Evolutionary conservation across 2,888 invertebrate species (phyloP).

Genomic region (Sipha maydis): DNA sequence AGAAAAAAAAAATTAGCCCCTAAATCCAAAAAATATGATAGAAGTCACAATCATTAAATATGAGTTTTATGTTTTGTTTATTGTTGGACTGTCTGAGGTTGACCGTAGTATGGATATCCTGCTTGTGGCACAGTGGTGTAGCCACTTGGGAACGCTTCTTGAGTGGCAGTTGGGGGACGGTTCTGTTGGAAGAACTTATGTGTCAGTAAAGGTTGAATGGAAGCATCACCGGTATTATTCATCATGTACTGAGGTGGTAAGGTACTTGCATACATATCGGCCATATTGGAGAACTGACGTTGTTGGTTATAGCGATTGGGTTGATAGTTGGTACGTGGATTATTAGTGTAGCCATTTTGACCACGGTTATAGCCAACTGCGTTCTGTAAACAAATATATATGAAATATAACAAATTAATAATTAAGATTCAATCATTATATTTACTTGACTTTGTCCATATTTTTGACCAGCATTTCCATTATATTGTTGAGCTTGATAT

Average conservation of each 20-base stretch:
- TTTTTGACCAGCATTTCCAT: slow-evolving; percentile 50
- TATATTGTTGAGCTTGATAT: slow-evolving; percentile 63
- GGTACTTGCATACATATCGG: slow-evolving; percentile 62
- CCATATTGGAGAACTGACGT: slow-evolving; percentile 67
- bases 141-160: slow-evolving; percentile 74
- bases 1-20: slow-evolving; percentile 59
- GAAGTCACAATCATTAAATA: slow-evolving; percentile 59
- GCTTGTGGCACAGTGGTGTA: slow-evolving; percentile 70
- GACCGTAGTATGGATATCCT: slow-evolving; percentile 64
- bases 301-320: slow-evolving; percentile 69
- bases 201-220: slow-evolving; percentile 72
- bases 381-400: not conserved
- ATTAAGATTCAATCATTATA: not conserved
- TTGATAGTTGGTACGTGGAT: slow-evolving; percentile 64
- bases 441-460: slow-evolving; percentile 47
- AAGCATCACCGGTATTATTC: slow-evolving; percentile 69
- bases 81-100: slow-evolving; percentile 74
- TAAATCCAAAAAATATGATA: slow-evolving; percentile 48
- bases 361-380: slow-evolving; percentile 65
- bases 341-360: slow-evolving; percentile 66
- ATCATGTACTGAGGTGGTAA: slow-evolving; percentile 70
- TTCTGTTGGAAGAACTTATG: slow-evolving; percentile 81
- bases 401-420: no score
- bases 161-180: slow-evolving; percentile 72
- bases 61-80: slow-evolving; percentile 67